Percentiles rank a stretch among this genome's conserved stretches.
Evolutionary conservation across 37 sponge, comb jelly and placozoan genomes (phyloP).

Genomic region (Beroe ovata): DNA sequence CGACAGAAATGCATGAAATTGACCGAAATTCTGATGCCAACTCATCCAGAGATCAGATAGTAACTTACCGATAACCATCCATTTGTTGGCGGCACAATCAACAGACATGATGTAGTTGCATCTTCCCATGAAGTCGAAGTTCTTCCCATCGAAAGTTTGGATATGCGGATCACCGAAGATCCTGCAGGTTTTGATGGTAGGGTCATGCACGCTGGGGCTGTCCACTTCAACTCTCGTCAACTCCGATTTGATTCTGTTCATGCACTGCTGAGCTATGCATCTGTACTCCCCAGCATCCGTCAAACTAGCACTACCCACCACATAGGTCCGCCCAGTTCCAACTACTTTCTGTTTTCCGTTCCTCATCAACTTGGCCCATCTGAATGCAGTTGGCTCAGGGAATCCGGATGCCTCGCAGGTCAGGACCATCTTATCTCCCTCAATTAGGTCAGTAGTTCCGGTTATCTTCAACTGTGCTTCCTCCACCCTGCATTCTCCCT

Average conservation of each 20-base stretch:
- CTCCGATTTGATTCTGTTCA: neutral
- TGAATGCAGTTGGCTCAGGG: neutral
- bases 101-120: conserved; percentile 7
- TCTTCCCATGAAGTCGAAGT: neutral
- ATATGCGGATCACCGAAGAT: conserved; percentile 4
- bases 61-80: conserved; percentile 24
- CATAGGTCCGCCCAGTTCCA: neutral
- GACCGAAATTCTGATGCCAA: too few species aligned
- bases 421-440: neutral
- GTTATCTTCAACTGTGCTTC: neutral
- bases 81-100: neutral
- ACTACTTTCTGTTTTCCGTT: neutral
- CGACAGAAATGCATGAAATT: too few species aligned
- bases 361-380: neutral
- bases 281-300: neutral
- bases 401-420: neutral
- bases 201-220: neutral
- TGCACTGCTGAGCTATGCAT: neutral
- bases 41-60: too few species aligned
- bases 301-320: neutral
- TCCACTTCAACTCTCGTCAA: neutral
- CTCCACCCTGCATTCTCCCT: neutral
- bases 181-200: neutral
- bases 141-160: neutral
- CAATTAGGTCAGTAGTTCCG: neutral